phyloP scores from a whole-genome alignment of 2,797 vertebrate species.

The Hippoglossus hippoglossus region DNA sequence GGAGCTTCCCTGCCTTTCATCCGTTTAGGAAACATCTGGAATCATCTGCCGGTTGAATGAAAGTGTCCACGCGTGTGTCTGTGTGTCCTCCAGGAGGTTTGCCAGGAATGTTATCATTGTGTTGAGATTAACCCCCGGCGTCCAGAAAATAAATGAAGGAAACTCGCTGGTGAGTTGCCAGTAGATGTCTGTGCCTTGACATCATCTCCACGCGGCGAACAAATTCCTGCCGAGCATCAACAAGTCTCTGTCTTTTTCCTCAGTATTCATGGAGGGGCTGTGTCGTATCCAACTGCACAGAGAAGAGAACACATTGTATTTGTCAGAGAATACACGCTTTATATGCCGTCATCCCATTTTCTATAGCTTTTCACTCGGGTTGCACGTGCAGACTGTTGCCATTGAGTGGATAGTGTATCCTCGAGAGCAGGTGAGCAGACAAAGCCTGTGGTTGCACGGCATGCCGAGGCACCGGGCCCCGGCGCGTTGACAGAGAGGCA shows the following conservation, averaged over 20 bases:
- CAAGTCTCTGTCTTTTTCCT: constrained; percentile 44
- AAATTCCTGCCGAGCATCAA: constrained; percentile 62
- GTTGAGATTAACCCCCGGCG: constrained; percentile 63
- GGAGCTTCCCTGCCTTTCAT: constrained; percentile 81
- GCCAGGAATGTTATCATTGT: constrained; percentile 79
- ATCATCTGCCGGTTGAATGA: constrained; percentile 73
- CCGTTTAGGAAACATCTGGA: constrained; percentile 87
- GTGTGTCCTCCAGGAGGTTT: constrained; percentile 57
- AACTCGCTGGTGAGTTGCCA: constrained; percentile 67
- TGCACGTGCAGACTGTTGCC: background rate
- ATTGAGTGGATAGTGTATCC: constrained; percentile 63
- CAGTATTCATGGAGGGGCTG: background rate
- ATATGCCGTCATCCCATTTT: constrained; percentile 6
- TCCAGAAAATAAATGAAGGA: constrained; percentile 75
- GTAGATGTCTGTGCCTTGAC: constrained; percentile 74
- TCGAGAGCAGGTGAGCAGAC: constrained; percentile 76
- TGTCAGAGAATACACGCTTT: background rate
- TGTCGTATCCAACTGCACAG: background rate
- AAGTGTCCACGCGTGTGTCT: constrained; percentile 41
- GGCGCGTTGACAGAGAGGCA: constrained; percentile 75
- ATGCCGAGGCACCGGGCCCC: constrained; percentile 54
- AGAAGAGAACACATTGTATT: background rate
- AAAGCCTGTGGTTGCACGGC: constrained; percentile 58
- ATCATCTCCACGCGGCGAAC: constrained; percentile 56
- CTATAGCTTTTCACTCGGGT: constrained; percentile 3